Evolutionary conservation across 2,888 invertebrate species (phyloP), one percentile per base, ranked within the genome.

Genomic region (Cantharis flavilabris): DNA sequence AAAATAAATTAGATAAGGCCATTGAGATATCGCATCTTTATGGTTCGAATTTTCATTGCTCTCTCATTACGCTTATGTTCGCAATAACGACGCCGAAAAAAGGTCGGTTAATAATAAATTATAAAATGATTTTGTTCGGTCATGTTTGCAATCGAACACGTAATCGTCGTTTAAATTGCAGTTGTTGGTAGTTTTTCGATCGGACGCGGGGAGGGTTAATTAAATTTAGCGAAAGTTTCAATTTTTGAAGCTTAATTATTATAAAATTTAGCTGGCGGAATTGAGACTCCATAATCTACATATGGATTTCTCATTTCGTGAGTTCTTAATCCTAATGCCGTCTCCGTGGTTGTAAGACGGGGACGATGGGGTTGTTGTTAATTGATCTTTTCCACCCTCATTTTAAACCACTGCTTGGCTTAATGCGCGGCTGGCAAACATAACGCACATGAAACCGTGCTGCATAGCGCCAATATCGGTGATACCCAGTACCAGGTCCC

Each of bases 381-480:
- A 87, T 87, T 86, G 87, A 87, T 87, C 86, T 85, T 84, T 76
- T 73, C 82, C 83, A 82, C 76, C 79, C 80, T 79, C 65, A 23
- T 83, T 83, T 84, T 83, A 82, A 83, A 84, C 82, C 84, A 81
- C 81, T 83, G 83, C 82, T 83, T 82, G 84, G 81, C 83, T 83
- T 82, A 83, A 82, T 83, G 82, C 78, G 80, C 80, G 80, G 80
- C 81, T 80, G 78, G 77, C 81, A 81, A 83, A 82, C 80, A 83
- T 82, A 81, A 83, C 83, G 84, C 85, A 84, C 84, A 86, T 85
- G 83, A 84, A 84, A 82, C 81, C 84, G 84, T 84, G 84, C 85
- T 87, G 86, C 86, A 82, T 82, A 87, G 86, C 86, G 85, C 86
- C 86, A 87, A 88, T 88, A 88, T 86, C 84, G 87, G 88, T 88